Conservation (phyloP, 1,140 invertebrate species). For the Homarus americanus region DNA sequence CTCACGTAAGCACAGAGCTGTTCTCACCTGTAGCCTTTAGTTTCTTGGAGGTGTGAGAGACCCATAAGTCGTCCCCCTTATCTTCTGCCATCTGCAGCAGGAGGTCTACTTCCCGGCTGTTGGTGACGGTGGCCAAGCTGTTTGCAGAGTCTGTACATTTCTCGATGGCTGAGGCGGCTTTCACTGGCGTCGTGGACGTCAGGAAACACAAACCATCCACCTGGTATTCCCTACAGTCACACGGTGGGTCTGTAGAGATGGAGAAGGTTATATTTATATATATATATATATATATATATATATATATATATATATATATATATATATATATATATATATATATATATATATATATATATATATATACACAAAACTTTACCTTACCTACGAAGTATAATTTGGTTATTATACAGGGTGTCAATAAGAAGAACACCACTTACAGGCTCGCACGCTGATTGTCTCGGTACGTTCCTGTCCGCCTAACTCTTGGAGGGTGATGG, state of each 20-base stretch:
- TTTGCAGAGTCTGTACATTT: constrained; percentile 18
- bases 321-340: too few relatives aligned
- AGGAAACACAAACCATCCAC: constrained; percentile 40
- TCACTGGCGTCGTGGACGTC: not conserved
- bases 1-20: too few relatives aligned
- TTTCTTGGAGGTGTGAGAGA: constrained; percentile 27
- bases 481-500: constrained; percentile 16
- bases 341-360: too few relatives aligned
- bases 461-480: constrained; percentile 4
- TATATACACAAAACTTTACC: too few relatives aligned
- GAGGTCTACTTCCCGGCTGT: constrained; percentile 11
- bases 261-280: not conserved
- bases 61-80: constrained; percentile 59
- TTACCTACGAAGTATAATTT: too few relatives aligned
- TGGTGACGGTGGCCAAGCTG: constrained; percentile 32
- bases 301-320: too few relatives aligned
- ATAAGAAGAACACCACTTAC: too few relatives aligned
- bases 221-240: constrained; percentile 57
- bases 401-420: too few relatives aligned
- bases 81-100: constrained; percentile 43
- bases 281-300: not conserved
- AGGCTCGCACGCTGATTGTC: constrained; percentile 16
- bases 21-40: constrained; percentile 6
- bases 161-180: not conserved
- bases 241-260: constrained; percentile 35